Conservation (phyloP, 2,797 vertebrate species). For the Spinibarbus caldwelli region DNA sequence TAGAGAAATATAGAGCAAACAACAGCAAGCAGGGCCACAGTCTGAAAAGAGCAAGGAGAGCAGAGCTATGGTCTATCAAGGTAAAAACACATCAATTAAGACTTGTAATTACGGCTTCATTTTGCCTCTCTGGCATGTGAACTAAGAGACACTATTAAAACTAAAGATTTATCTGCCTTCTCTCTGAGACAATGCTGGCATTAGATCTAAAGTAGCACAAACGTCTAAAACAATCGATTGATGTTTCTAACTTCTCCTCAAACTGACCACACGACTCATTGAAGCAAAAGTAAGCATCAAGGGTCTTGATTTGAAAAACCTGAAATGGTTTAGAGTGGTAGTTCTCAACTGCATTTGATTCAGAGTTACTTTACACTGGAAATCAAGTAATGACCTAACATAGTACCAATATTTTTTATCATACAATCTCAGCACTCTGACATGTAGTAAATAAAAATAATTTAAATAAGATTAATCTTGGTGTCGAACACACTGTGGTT, state of each 20-base stretch:
- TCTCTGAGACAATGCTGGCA: slow-evolving; percentile 67
- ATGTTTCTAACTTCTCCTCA: slow-evolving; percentile 60
- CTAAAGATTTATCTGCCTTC: slow-evolving; percentile 70
- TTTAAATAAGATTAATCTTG: too few species aligned
- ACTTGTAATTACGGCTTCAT: slow-evolving; percentile 79
- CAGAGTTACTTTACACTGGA: background rate
- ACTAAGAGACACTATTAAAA: slow-evolving; percentile 79
- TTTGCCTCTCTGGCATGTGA: slow-evolving; percentile 71
- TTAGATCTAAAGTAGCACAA: slow-evolving; percentile 62
- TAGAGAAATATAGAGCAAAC: slow-evolving; percentile 81
- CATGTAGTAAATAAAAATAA: background rate
- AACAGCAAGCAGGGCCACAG: slow-evolving; percentile 70
- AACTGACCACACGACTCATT: slow-evolving; percentile 55
- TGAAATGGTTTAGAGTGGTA: background rate
- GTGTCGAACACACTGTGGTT: too few species aligned
- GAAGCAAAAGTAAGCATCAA: slow-evolving; percentile 25
- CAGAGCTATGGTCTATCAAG: slow-evolving; percentile 74
- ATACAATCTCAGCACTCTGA: background rate
- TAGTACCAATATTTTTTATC: background rate
- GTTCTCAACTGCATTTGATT: background rate
- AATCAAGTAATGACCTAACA: background rate
- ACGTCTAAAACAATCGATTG: slow-evolving; percentile 61
- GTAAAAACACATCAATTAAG: slow-evolving; percentile 82
- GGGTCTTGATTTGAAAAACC: background rate
- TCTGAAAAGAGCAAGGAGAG: slow-evolving; percentile 61